A percentile compares a stretch with the other conserved stretches of the same genome.
Conservation (phyloP, 1,140 invertebrate species). For the Sitophilus oryzae region DNA sequence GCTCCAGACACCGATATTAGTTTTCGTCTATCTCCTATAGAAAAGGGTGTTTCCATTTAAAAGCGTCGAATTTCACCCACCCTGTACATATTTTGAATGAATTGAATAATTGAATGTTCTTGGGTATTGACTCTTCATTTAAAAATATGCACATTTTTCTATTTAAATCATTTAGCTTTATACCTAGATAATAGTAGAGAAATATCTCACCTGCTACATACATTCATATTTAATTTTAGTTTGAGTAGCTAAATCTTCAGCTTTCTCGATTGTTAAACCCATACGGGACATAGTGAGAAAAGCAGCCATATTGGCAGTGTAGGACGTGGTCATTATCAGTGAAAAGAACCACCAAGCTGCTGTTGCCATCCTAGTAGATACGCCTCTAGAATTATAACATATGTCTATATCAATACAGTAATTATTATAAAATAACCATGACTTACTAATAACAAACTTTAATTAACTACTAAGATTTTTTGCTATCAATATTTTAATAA, state of each 20-base stretch:
- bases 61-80: no score
- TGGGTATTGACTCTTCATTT: no score
- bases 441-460: no score
- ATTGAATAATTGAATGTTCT: no score
- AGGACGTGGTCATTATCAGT: conserved; percentile 92
- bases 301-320: conserved; percentile 93
- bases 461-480: no score
- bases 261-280: conserved; percentile 77
- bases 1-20: no score
- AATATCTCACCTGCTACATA: conserved; percentile 54
- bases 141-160: background rate
- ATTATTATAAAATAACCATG: no score
- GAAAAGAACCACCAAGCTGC: conserved; percentile 96
- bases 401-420: no score
- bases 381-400: conserved; percentile 56
- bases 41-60: no score
- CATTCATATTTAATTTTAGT: conserved; percentile 84
- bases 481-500: no score
- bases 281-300: conserved; percentile 85
- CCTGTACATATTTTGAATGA: no score
- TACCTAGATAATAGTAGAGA: background rate
- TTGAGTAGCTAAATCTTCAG: conserved; percentile 85
- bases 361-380: conserved; percentile 70
- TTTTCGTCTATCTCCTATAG: no score
- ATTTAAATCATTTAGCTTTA: background rate